Evolutionary conservation across 1,140 invertebrate genomes (phyloP).

Genomic region (Neodiprion pinetum): DNA sequence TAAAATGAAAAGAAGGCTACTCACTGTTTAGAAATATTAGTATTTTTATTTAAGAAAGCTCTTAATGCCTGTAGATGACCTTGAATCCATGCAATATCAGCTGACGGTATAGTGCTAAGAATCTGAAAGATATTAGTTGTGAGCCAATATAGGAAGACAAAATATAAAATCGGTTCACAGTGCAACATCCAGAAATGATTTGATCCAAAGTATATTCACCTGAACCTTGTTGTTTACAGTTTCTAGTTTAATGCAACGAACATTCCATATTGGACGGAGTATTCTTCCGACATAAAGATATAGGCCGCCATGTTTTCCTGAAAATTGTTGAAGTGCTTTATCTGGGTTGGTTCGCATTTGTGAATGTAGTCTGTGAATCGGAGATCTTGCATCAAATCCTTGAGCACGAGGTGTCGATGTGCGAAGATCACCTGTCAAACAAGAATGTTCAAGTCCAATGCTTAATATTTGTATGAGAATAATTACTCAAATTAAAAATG

Average conservation of each 20-base stretch:
- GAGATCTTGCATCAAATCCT: constrained; percentile 39
- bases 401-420: constrained; percentile 53
- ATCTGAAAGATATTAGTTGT: constrained; percentile 43
- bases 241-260: constrained; percentile 73
- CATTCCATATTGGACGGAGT: constrained; percentile 81
- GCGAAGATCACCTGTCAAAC: constrained; percentile 37
- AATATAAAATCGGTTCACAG: not conserved
- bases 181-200: not conserved
- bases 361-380: constrained; percentile 37
- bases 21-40: constrained; percentile 58
- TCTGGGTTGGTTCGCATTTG: constrained; percentile 45
- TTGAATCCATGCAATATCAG: constrained; percentile 67
- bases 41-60: constrained; percentile 72
- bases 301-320: constrained; percentile 90
- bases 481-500: constrained; percentile 5
- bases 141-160: not conserved
- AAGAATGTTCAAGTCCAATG: not conserved
- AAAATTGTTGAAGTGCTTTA: constrained; percentile 69
- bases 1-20: constrained; percentile 19
- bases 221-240: constrained; percentile 67
- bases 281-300: constrained; percentile 91
- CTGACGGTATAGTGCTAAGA: constrained; percentile 61
- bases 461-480: not conserved
- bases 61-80: constrained; percentile 69
- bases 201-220: constrained; percentile 52